These are phyloP conservation scores for Graptemys geographica DNA, from an alignment of 2,797 vertebrate species.

Conservation along the genomic window DNA sequence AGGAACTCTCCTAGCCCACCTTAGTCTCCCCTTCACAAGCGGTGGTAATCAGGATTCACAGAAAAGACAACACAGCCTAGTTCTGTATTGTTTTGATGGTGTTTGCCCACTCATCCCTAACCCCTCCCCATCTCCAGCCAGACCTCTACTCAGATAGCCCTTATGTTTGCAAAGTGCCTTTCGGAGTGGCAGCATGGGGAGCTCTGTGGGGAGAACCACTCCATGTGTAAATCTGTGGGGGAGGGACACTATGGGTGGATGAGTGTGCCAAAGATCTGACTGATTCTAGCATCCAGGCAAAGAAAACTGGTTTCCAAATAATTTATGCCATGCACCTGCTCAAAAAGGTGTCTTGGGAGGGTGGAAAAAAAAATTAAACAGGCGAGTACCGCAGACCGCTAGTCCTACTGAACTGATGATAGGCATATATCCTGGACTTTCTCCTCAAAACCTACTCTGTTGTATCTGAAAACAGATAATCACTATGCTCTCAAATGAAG, in stretches of 20 bases:
- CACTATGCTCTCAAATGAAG: not conserved
- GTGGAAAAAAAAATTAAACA: not conserved
- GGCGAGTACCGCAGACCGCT: fast-evolving
- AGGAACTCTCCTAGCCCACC: not conserved
- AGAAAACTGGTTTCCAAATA: not conserved
- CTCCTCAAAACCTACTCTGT: not conserved
- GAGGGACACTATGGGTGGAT: not conserved
- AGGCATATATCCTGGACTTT: not conserved
- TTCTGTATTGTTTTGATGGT: not conserved
- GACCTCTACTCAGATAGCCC: too few species aligned
- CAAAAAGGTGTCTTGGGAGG: not conserved
- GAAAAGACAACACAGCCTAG: not conserved
- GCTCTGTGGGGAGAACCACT: not conserved
- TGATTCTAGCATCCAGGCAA: not conserved
- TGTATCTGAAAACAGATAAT: not conserved
- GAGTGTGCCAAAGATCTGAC: not conserved
- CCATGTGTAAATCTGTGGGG: not conserved
- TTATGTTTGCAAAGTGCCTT: not conserved
- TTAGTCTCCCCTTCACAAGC: not conserved
- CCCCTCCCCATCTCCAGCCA: not conserved
- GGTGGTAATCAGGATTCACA: not conserved
- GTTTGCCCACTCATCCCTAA: not conserved
- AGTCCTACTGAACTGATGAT: not conserved
- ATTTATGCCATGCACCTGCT: not conserved
- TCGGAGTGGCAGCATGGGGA: not conserved